These are phyloP conservation scores for Orthosia cruda DNA, from an alignment of 2,888 invertebrate genomes.

Conservation along the genomic window DNA sequence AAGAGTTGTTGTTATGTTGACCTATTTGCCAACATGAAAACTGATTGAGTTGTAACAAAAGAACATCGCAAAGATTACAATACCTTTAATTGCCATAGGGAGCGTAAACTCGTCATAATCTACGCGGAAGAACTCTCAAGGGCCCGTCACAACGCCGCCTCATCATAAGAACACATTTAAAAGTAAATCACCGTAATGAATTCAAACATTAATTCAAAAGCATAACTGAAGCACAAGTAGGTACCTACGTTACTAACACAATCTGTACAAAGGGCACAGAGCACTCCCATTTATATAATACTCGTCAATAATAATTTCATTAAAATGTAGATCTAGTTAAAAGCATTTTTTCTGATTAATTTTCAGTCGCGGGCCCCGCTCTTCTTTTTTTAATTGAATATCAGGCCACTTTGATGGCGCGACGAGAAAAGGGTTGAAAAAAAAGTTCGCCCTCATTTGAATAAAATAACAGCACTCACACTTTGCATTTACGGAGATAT, in stretches of 20 bases:
- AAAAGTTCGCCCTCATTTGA: slow-evolving; percentile 92
- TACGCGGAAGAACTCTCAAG: slow-evolving; percentile 20
- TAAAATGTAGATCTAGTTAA: slow-evolving; percentile 92
- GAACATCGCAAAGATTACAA: background rate
- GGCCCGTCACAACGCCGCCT: background rate
- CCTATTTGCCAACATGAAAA: background rate
- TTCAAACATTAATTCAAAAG: slow-evolving; percentile 58
- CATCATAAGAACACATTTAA: slow-evolving; percentile 40
- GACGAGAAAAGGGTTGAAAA: slow-evolving; percentile 90
- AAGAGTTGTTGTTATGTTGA: background rate
- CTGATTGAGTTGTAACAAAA: slow-evolving; percentile 3
- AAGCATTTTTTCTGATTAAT: slow-evolving; percentile 92
- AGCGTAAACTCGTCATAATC: slow-evolving; percentile 6
- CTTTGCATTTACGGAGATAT: slow-evolving; percentile 92
- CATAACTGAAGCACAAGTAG: slow-evolving; percentile 45
- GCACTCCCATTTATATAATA: slow-evolving; percentile 88
- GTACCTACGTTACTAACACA: slow-evolving; percentile 78
- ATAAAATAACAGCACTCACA: slow-evolving; percentile 92
- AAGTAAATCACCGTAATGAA: slow-evolving; percentile 53
- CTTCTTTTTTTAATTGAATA: slow-evolving; percentile 92
- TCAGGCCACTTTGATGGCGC: slow-evolving; percentile 92
- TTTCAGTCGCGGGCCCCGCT: slow-evolving; percentile 89
- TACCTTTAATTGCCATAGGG: background rate
- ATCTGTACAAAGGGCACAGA: slow-evolving; percentile 82
- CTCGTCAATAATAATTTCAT: slow-evolving; percentile 92